Base-by-base conservation (phyloP, 1,140 invertebrate genomes). In the Hycleus cichorii region DNA sequence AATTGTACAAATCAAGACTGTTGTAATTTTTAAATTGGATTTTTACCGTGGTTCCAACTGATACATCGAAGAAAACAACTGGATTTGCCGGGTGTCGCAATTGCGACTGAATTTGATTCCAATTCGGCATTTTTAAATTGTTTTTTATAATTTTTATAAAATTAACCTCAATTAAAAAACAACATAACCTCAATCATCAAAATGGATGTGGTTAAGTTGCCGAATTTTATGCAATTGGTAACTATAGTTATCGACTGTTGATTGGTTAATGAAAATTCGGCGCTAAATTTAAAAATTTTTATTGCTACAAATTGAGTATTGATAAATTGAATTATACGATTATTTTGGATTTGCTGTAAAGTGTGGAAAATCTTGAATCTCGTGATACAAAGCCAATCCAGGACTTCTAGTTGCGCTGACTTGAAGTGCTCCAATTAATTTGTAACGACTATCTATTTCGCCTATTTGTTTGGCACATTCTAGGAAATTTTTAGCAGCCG, bases 21-120 rank as follows among this genome's bases (percentile, higher is more conserved):
- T 9, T 26, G 10, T 26, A 32, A 5, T 27, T 46, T 26, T 47
- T 47, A 55, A 6, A 45, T 26, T 48, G 10, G 10, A 12, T 46
- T 74, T 75, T 86, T 74, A 89, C 82, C 59, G 93, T 86, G 25
- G 89, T 93, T 48, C 93, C 95, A 48, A 98, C 94, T 59, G 90
- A 88, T 25, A 98, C 84, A 76, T 98, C 95, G 72, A 98, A 94
- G 72, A 91, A 97, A 7, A 99, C 96, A 10, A 98, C 92, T 0
- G 97, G 95, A 78, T 98, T 98, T 64, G 90, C 91, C 12, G 91
- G 86, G 77, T 93, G 88, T 62, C 89, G 80, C 24, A 98, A 76
- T 75, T 95, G 91, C n/a, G 86, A 80, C 72, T 94, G 91, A 70
- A 95, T 91, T 82, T 93, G 92, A 79, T 88, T 89, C 90, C 90